phyloP scores from a whole-genome alignment of 1,140 invertebrate genomes.

The Thrips palmi region DNA sequence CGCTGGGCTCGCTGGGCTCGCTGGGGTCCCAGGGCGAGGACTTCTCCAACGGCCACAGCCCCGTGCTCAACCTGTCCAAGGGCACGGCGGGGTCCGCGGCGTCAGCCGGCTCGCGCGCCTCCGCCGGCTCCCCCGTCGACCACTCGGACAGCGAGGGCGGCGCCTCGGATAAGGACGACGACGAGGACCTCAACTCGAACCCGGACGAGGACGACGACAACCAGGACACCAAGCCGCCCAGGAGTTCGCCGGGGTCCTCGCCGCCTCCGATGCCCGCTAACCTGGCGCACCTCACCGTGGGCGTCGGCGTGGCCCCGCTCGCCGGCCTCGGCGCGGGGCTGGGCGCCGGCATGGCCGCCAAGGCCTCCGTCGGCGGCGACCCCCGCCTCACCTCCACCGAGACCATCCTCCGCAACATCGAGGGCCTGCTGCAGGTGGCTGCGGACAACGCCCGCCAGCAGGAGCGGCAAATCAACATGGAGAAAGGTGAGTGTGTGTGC shows the following conservation, averaged over 20 bases:
- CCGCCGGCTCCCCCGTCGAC: slow-evolving; percentile 36
- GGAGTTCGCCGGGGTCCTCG: slow-evolving; percentile 2
- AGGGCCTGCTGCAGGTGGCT: slow-evolving; percentile 84
- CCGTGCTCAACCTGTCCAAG: slow-evolving; percentile 75
- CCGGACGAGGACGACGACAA: slow-evolving; percentile 67
- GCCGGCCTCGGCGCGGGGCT: slow-evolving; percentile 37
- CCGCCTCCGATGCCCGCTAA: background rate
- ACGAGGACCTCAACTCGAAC: slow-evolving; percentile 54
- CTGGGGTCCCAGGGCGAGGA: no score
- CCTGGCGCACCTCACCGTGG: slow-evolving; percentile 20
- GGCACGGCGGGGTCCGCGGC: slow-evolving; percentile 41
- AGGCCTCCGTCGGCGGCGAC: slow-evolving; percentile 27
- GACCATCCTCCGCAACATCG: slow-evolving; percentile 83
- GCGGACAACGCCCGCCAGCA: slow-evolving; percentile 89
- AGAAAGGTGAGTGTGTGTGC: slow-evolving; percentile 89
- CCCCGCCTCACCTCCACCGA: slow-evolving; percentile 63
- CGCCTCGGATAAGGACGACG: slow-evolving; percentile 68
- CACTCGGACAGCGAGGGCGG: slow-evolving; percentile 56
- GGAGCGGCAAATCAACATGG: slow-evolving; percentile 85
- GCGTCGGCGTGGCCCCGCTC: slow-evolving; percentile 38
- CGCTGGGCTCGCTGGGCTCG: no score
- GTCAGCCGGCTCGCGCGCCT: no score
- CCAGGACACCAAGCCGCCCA: slow-evolving; percentile 49
- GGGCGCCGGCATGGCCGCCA: slow-evolving; percentile 24
- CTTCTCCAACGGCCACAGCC: slow-evolving; percentile 73